Conservation (phyloP, 1,140 invertebrate species). For the Drosophila pruinosa region DNA sequence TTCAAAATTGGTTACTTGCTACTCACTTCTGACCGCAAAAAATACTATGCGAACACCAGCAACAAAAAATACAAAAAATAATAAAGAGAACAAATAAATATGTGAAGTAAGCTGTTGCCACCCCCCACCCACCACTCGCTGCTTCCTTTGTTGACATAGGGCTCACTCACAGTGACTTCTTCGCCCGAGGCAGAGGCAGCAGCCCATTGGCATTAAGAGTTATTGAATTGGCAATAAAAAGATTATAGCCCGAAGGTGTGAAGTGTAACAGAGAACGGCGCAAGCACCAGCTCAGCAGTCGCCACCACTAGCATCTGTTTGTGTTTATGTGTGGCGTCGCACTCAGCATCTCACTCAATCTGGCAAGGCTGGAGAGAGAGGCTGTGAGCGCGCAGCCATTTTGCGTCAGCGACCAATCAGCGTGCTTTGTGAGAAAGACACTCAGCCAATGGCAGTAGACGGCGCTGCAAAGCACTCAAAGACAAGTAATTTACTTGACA, state of each 20-base stretch:
- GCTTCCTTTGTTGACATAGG: conserved; percentile 34
- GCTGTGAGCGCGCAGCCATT: conserved; percentile 48
- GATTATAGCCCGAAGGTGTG: conserved; percentile 81
- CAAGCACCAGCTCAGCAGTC: neutral
- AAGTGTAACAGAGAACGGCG: conserved; percentile 53
- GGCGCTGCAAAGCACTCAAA: conserved; percentile 24
- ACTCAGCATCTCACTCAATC: conserved; percentile 50
- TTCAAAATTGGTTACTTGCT: conserved; percentile 52
- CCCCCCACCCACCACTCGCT: neutral
- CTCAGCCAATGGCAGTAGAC: conserved; percentile 36
- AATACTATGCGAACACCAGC: neutral
- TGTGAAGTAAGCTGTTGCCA: neutral
- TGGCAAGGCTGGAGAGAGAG: conserved; percentile 7
- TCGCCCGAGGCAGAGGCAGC: conserved; percentile 50
- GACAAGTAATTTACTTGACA: no score
- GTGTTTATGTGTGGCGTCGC: neutral
- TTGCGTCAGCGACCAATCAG: conserved; percentile 50
- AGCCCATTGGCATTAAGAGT: conserved; percentile 57
- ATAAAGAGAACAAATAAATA: neutral
- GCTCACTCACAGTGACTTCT: conserved; percentile 48
- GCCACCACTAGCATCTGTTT: conserved; percentile 35
- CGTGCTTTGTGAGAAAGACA: neutral
- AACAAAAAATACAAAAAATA: neutral
- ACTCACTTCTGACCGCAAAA: conserved; percentile 68
- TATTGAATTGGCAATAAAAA: conserved; percentile 82